phyloP scores from a whole-genome alignment of 2,888 invertebrate species.

The Aproaerema taeniolella region DNA sequence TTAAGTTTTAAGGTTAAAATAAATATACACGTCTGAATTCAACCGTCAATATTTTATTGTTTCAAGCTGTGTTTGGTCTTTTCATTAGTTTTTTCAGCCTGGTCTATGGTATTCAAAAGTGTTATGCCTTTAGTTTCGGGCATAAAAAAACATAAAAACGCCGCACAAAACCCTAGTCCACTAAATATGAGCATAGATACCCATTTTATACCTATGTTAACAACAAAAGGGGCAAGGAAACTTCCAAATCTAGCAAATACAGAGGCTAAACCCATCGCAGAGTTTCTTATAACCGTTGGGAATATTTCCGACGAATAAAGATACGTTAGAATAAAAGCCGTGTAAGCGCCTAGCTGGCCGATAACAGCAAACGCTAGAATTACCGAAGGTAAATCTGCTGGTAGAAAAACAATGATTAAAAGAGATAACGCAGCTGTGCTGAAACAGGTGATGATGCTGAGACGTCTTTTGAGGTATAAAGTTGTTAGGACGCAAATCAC shows the following conservation, averaged over 20 bases:
- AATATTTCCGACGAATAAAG: slow-evolving; percentile 88
- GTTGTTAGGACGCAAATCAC: slow-evolving; percentile 46
- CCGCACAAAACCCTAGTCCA: slow-evolving; percentile 45
- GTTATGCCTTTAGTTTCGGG: slow-evolving; percentile 60
- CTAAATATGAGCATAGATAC: slow-evolving; percentile 56
- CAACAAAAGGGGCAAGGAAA: slow-evolving; percentile 82
- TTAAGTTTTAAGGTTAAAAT: not conserved
- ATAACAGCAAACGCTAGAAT: slow-evolving; percentile 84
- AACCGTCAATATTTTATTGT: not conserved
- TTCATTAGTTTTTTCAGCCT: slow-evolving; percentile 35
- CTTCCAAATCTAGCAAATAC: slow-evolving; percentile 83
- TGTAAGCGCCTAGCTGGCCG: slow-evolving; percentile 85
- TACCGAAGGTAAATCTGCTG: slow-evolving; percentile 37
- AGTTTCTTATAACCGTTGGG: slow-evolving; percentile 87
- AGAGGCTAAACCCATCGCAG: slow-evolving; percentile 85
- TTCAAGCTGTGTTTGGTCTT: too few species aligned
- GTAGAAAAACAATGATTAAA: slow-evolving; percentile 51
- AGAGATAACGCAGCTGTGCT: slow-evolving; percentile 45
- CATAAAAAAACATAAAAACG: slow-evolving; percentile 47
- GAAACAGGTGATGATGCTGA: slow-evolving; percentile 46
- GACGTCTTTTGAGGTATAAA: slow-evolving; percentile 46
- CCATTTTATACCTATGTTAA: slow-evolving; percentile 68
- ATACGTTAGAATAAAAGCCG: slow-evolving; percentile 81
- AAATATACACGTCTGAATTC: not conserved
- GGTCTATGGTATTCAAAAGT: slow-evolving; percentile 54